Evolutionary conservation across 2,113 vertebrate genomes (phyloP), one percentile per base, ranked within the genome.

Genomic region (Ranitomeya imitator): DNA sequence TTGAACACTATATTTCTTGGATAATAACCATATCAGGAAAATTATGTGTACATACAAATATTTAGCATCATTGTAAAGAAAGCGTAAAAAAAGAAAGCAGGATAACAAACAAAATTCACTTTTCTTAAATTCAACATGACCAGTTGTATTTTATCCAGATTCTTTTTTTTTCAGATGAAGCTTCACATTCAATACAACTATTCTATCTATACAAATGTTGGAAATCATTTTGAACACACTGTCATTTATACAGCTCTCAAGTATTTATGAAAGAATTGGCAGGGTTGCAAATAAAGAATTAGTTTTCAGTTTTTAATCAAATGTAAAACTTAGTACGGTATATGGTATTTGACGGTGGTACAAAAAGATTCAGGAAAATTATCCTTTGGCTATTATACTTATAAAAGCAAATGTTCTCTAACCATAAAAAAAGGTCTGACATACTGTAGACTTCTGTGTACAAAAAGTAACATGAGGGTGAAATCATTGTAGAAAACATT

Each of bases 81-180:
- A 16, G 65, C 65, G 23, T 13, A 4, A 19, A 31, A 37, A 71
- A 71, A 71, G 69, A 12, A 31, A 31, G 23, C 26, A 71, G 31
- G 13, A 71, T 31, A 23, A 67, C 21, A 67, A n/a, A 31, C 23
- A 6, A 69, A 26, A 69, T 26, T 2, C 6, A 13, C 21, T 71
- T 71, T 71, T 71, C 13, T 71, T 74, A 19, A 51, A 74, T 74
- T 74, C 16, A 74, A 74, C 71, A 51, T 73, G 69, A 37, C 69
- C 6, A 73, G 6, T 73, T 37, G 37, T 3, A 45, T 45, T 45
- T 45, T 45, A 3, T 45, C 5, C 37, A 45, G 37, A 45, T 67
- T 67, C 5, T 73, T 37, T 15, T 51, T 74, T 74, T 37, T 74
- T 16, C 26, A 73, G 14, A 37, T 45, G 15, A 45, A 74, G 16